Evolutionary conservation across 2,888 invertebrate genomes (phyloP), one percentile per base, ranked within the genome.

Genomic region (Mimachlamys varia): DNA sequence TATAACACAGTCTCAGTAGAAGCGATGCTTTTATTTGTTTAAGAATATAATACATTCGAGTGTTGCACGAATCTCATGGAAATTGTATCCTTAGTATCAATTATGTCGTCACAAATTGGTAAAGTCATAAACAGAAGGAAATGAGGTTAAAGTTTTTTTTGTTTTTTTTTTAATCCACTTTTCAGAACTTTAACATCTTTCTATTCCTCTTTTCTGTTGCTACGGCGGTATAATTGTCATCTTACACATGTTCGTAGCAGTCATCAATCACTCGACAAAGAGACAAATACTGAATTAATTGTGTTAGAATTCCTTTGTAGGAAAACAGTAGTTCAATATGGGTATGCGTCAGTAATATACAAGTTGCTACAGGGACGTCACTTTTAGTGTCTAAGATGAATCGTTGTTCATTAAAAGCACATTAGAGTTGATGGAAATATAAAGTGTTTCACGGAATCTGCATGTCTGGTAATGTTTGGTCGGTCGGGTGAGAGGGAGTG

Each of bases 361-460:
- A 76, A n/a, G 58, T 19, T 58, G 58, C 58, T n/a, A 58, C 22
- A 58, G 76, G 76, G 76, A 76, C 27, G 27, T 76, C 76, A 76
- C 22, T 27, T 76, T 76, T 76, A 27, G 76, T 76, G 76, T 76
- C 76, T 33, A 76, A 76, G 76, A 76, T 76, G 76, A 76, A 76
- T 76, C 33, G 76, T 76, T 76, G 33, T 76, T 76, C 76, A 76
- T 76, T 76, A 76, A 76, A 76, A 76, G 76, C 76, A 76, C 76
- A 76, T 76, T 76, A 76, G 76, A 33, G 76, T 76, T 33, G 33
- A 76, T 76, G 76, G 76, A 76, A 76, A 76, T 76, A 76, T 76
- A 76, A 76, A 76, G 27, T 76, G 76, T 76, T 76, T 76, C 76
- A 76, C 76, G 76, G 76, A 76, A 76, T 76, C 76, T 76, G 76